Evolutionary conservation across 2,888 invertebrate genomes (phyloP).

Genomic region (Hedya salicella): DNA sequence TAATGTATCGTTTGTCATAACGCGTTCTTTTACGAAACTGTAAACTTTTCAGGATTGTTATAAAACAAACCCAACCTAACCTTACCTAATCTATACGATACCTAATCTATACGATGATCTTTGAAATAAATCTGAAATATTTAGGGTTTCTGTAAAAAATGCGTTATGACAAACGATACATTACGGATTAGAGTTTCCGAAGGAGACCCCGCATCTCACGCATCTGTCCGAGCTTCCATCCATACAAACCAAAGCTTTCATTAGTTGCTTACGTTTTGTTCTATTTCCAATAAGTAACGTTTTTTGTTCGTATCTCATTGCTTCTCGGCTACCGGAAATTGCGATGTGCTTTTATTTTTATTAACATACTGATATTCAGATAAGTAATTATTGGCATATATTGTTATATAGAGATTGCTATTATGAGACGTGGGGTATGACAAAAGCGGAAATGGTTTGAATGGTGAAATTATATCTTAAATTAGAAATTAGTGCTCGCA

Average conservation of each 20-base stretch:
- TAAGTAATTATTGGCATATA: conserved; percentile 42
- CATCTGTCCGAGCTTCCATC: conserved; percentile 1
- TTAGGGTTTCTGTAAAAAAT: no score
- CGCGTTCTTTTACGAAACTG: no score
- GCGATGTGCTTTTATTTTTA: conserved; percentile 48
- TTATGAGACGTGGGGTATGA: conserved; percentile 21
- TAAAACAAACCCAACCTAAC: no score
- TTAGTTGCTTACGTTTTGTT: conserved; percentile 31
- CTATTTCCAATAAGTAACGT: conserved; percentile 32
- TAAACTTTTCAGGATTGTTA: no score
- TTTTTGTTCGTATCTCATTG: conserved; percentile 43
- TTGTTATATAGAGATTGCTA: conserved; percentile 40
- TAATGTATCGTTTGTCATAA: no score
- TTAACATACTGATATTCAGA: conserved; percentile 33
- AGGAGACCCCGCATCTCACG: no score
- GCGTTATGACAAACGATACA: no score
- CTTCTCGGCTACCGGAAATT: conserved; percentile 55
- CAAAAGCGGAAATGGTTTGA: conserved; percentile 32
- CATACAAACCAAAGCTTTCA: conserved; percentile 31
- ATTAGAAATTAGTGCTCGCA: background rate
- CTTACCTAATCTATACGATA: no score
- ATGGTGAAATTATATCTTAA: conserved; percentile 14
- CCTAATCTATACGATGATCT: no score
- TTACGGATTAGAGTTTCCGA: no score
- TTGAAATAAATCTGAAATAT: no score